Percentiles rank a stretch among this genome's conserved stretches.
Conservation (phyloP, 2,888 invertebrate genomes). For the Drosophila diplacantha region DNA sequence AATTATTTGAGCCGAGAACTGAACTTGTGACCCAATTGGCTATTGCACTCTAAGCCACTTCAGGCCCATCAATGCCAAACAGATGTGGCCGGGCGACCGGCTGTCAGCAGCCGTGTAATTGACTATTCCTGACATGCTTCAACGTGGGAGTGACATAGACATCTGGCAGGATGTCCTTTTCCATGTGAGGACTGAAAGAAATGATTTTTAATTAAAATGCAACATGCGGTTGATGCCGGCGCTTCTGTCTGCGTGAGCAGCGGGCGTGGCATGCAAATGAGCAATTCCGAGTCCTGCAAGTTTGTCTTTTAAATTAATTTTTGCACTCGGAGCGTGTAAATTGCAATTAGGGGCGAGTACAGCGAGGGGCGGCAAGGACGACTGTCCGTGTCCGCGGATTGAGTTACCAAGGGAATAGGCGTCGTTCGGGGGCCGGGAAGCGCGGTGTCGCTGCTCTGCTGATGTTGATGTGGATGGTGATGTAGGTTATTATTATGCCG, state of each 20-base stretch:
- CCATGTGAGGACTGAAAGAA: conserved; percentile 14
- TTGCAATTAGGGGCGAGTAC: conserved; percentile 52
- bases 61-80: conserved; percentile 26
- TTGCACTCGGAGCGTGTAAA: conserved; percentile 63
- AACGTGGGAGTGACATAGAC: conserved; percentile 22
- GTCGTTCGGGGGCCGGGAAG: conserved; percentile 6
- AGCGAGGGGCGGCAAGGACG: conserved; percentile 30
- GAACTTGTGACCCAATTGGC: conserved; percentile 6
- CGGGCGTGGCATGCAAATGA: conserved; percentile 41
- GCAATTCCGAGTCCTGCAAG: conserved; percentile 23
- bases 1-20: neutral
- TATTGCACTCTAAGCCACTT: conserved; percentile 2
- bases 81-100: conserved; percentile 23
- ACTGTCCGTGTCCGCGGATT: conserved; percentile 41
- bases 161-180: conserved; percentile 29
- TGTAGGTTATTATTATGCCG: conserved; percentile 56
- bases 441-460: conserved; percentile 35
- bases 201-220: conserved; percentile 54
- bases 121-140: conserved; percentile 42
- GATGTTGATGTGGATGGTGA: conserved; percentile 21
- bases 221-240: conserved; percentile 31
- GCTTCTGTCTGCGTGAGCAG: conserved; percentile 11
- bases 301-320: conserved; percentile 60
- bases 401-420: conserved; percentile 49
- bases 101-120: conserved; percentile 37